A percentile compares a stretch with the other conserved stretches of the same genome.
phyloP scores from a whole-genome alignment of 2,113 vertebrate genomes.

The Amphiprion ocellaris region DNA sequence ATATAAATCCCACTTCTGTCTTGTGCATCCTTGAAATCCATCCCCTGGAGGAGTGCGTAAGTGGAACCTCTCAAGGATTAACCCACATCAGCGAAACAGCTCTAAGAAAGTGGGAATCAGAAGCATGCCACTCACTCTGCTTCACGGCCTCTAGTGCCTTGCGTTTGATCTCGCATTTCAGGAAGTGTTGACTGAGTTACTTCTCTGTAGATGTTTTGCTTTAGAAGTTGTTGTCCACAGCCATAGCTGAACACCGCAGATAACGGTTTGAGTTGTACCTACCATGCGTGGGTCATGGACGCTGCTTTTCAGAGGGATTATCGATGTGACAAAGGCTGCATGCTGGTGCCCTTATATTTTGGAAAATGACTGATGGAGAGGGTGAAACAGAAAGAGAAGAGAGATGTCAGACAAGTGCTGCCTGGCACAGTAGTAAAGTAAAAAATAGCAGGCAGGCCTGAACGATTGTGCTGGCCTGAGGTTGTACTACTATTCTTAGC shows the following conservation, averaged over 20 bases:
- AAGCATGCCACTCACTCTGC: constrained; percentile 43
- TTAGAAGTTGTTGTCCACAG: constrained; percentile 26
- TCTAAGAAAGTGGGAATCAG: constrained; percentile 62
- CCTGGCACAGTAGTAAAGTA: constrained; percentile 68
- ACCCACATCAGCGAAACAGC: constrained; percentile 56
- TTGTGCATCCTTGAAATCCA: constrained; percentile 69
- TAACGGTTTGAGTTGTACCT: not conserved
- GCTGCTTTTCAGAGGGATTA: not conserved
- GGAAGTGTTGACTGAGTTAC: constrained; percentile 31
- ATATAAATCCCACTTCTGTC: constrained; percentile 54
- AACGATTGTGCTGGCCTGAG: constrained; percentile 59
- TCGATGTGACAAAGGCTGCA: not conserved
- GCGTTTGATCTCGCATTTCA: constrained; percentile 36
- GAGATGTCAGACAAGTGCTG: constrained; percentile 41
- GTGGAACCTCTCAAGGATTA: constrained; percentile 71
- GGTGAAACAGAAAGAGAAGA: constrained; percentile 27
- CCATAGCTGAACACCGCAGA: not conserved
- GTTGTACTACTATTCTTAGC: constrained; percentile 76
- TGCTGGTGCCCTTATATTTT: constrained; percentile 5
- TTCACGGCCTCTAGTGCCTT: constrained; percentile 3
- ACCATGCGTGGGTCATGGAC: not conserved
- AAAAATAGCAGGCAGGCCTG: constrained; percentile 66
- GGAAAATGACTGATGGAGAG: not conserved
- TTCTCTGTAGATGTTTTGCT: constrained; percentile 21
- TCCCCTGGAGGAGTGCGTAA: constrained; percentile 43